These are phyloP conservation scores for Alfaro cultratus DNA, from an alignment of 2,797 vertebrate species.

Conservation along the genomic window DNA sequence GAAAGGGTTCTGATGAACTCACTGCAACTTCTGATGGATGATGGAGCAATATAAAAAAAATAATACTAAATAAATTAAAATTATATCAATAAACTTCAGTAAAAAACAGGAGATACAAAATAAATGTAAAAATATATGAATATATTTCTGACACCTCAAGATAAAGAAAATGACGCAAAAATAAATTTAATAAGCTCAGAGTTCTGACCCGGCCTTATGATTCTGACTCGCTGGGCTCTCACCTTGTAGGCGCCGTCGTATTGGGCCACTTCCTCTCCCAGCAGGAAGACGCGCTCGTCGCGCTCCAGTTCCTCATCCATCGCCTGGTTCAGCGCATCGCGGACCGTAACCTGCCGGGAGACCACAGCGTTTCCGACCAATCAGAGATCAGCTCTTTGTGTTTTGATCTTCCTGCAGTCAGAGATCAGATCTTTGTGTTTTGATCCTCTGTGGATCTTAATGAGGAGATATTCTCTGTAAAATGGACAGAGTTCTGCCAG, in stretches of 20 bases:
- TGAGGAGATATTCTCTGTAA: too few relatives aligned
- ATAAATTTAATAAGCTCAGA: background rate
- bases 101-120: too few relatives aligned
- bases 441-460: background rate
- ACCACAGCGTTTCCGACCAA: background rate
- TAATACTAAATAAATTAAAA: background rate
- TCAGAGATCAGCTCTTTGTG: too few relatives aligned
- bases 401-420: too few relatives aligned
- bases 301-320: conserved; percentile 97
- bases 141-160: background rate
- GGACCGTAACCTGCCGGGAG: conserved; percentile 87
- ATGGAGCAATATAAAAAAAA: background rate
- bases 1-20: background rate
- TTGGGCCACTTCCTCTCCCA: conserved; percentile 98
- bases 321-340: conserved; percentile 97
- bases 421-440: background rate
- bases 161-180: background rate
- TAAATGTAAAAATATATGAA: background rate
- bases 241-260: conserved; percentile 99
- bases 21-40: background rate
- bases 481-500: too few relatives aligned
- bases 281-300: conserved; percentile 92
- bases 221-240: background rate
- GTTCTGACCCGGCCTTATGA: background rate
- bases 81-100: too few relatives aligned